These are phyloP conservation scores for Actinia tenebrosa DNA, from an alignment of 64 coral and sea anemone species.

Conservation along the genomic window DNA sequence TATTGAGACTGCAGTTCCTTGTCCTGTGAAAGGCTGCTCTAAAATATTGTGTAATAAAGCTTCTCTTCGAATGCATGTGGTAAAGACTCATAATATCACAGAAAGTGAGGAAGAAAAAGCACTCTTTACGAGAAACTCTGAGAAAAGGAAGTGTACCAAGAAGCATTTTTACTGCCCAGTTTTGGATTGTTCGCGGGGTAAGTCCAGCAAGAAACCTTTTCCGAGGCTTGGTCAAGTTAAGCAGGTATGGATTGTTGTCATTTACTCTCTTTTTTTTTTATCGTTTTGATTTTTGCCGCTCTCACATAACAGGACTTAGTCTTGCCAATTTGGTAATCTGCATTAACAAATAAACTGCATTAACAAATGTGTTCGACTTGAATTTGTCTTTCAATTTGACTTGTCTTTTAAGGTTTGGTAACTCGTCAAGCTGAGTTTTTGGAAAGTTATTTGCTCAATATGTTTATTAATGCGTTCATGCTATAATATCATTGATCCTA, in stretches of 20 bases:
- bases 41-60: slow-evolving; percentile 80
- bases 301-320: no score
- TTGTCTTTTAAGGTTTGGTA: no score
- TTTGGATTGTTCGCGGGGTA: slow-evolving; percentile 57
- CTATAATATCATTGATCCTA: no score
- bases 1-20: slow-evolving; percentile 48
- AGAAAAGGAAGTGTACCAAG: slow-evolving; percentile 21
- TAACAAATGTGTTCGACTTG: no score
- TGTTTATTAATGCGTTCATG: no score
- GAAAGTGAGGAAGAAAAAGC: slow-evolving; percentile 49
- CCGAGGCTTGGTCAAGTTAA: slow-evolving; percentile 89
- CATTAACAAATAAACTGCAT: no score
- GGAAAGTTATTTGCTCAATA: no score
- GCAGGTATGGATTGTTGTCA: slow-evolving; percentile 41
- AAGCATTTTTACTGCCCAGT: slow-evolving; percentile 91
- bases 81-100: slow-evolving; percentile 78
- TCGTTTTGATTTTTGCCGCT: background rate
- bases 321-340: no score
- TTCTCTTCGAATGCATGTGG: slow-evolving; percentile 78
- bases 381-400: no score
- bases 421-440: no score
- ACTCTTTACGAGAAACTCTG: slow-evolving; percentile 33
- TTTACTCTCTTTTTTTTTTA: background rate
- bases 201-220: slow-evolving; percentile 68
- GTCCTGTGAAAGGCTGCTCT: slow-evolving; percentile 62